Evolutionary conservation across 92 coral and sea anemone genomes (phyloP), one percentile per base, ranked within the genome.

Genomic region (Epizoanthus illoricatus): DNA sequence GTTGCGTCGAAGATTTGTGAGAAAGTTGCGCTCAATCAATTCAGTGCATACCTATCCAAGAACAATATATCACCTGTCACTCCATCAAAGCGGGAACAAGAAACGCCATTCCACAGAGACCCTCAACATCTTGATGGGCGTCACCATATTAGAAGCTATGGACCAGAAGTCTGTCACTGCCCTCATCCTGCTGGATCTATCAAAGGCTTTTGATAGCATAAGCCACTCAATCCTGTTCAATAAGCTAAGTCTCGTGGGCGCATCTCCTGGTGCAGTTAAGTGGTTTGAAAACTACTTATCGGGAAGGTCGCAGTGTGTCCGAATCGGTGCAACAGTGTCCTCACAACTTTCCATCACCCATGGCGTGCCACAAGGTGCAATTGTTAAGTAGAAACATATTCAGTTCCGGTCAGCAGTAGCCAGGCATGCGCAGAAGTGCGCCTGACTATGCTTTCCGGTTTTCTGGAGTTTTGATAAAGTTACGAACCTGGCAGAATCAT

Each of bases 1-100:
- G 84, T 84, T 49, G 90, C 84, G 52, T 87, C 88, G 59, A 88
- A 88, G 80, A 67, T 88, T 58, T 88, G 88, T 72, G 88, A 84
- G 69, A 87, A 83, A 74, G 83, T 87, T 39, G 90, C 73, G 43
- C 83, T 87, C 59, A 58, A 87, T 28, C 90, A 87, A 55, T 76
- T 82, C 71, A 83, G 80, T 75, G 23, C 56, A 59, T 80, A 80
- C 47, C 39, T 73, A 39, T 19, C 19, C 61, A n/a, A 41, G 24
- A 47, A 65, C 28, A 84, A 84, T n/a, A n/a, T n/a, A n/a, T 19
- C 85, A 49, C 19, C 36, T 47, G 42, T 28, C 36, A 28, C 36
- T 28, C 36, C 36, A 28, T 28, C 1, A 28, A 28, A 28, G 36
- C 36, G 36, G 36, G 36, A 28, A 28, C 36, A 28, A 28, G 36